Conservation (phyloP, 2,888 invertebrate species). For the Hirtodrosophila histrioides region DNA sequence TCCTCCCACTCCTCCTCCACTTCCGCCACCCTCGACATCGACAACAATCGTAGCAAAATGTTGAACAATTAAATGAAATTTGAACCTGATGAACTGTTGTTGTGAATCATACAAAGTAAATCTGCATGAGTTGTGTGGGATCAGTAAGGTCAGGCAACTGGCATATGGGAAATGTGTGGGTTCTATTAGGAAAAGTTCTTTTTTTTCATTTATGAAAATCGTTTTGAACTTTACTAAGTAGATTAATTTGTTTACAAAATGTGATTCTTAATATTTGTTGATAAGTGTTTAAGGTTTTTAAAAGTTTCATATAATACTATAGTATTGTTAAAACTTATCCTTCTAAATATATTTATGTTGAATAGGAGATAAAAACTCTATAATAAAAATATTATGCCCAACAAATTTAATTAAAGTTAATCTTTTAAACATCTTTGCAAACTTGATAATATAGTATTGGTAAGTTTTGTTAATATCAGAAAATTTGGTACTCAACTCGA, state of each 20-base stretch:
- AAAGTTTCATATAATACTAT: too few relatives aligned
- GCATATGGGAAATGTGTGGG: slow-evolving; percentile 13
- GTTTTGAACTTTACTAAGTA: neutral
- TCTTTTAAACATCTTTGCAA: too few relatives aligned
- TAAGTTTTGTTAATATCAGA: too few relatives aligned
- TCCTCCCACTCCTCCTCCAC: neutral
- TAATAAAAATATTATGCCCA: too few relatives aligned
- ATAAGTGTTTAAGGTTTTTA: too few relatives aligned
- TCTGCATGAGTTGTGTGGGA: slow-evolving; percentile 5
- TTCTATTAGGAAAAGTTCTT: slow-evolving; percentile 10
- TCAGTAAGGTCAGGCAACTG: slow-evolving; percentile 20
- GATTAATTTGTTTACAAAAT: neutral
- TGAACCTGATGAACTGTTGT: slow-evolving; percentile 55
- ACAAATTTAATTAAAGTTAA: too few relatives aligned
- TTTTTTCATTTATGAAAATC: slow-evolving; percentile 1
- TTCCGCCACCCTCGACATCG: neutral
- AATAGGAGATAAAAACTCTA: too few relatives aligned
- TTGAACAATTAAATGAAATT: slow-evolving; percentile 74
- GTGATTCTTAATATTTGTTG: too few relatives aligned
- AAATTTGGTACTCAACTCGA: too few relatives aligned
- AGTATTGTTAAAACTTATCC: too few relatives aligned
- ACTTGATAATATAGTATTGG: too few relatives aligned
- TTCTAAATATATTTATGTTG: too few relatives aligned
- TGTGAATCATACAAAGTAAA: slow-evolving; percentile 21
- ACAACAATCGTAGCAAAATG: slow-evolving; percentile 47